Conservation (phyloP, 1,140 invertebrate genomes). For the Zaprionus capensis region DNA sequence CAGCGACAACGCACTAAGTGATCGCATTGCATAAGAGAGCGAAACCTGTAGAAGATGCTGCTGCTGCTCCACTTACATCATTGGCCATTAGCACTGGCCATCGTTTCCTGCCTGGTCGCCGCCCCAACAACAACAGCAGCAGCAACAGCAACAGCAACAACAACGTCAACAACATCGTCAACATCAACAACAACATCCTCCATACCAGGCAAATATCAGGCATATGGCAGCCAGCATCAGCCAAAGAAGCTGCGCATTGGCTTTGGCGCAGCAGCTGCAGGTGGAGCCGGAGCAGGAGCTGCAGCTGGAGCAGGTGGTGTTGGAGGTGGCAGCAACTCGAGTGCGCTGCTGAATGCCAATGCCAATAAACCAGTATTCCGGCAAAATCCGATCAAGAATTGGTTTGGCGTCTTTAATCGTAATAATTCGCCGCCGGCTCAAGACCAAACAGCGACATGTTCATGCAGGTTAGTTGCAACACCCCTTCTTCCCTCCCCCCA, state of each 20-base stretch:
- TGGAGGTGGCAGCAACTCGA: constrained; percentile 24
- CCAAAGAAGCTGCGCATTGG: constrained; percentile 64
- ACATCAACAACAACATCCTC: constrained; percentile 53
- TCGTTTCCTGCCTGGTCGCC: constrained; percentile 73
- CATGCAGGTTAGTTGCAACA: constrained; percentile 73
- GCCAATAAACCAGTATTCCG: constrained; percentile 75
- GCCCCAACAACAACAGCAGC: constrained; percentile 35
- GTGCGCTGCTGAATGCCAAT: constrained; percentile 31
- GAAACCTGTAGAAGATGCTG: constrained; percentile 65
- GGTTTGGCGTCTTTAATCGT: constrained; percentile 81
- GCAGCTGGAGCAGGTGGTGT: constrained; percentile 18
- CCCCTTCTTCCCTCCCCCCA: too few relatives aligned
- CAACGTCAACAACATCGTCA: constrained; percentile 13
- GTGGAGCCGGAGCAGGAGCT: constrained; percentile 25
- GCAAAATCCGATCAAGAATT: constrained; percentile 84
- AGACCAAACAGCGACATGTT: constrained; percentile 76
- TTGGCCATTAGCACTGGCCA: constrained; percentile 72
- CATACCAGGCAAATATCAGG: constrained; percentile 82
- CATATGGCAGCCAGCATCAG: constrained; percentile 69
- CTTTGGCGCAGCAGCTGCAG: constrained; percentile 25
- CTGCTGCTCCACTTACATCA: constrained; percentile 81
- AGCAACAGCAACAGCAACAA: constrained; percentile 6
- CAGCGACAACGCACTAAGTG: constrained; percentile 52
- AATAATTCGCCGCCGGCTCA: constrained; percentile 78
- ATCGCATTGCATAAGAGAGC: constrained; percentile 65